Evolutionary conservation across 2,113 vertebrate species (phyloP).

Genomic region (Microtus pennsylvanicus): DNA sequence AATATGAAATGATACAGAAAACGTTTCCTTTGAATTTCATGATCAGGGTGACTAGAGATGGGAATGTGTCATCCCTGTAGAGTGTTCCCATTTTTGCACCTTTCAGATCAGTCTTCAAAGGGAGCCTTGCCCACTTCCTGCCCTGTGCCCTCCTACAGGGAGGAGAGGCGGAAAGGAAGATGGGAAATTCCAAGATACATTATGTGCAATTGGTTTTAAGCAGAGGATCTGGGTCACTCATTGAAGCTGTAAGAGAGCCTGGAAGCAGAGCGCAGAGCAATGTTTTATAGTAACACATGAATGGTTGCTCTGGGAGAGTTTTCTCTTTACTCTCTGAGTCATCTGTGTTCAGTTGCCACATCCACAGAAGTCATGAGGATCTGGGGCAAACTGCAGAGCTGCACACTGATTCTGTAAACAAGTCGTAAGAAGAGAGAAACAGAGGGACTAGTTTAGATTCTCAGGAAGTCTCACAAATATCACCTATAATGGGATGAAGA

Average conservation of each 20-base stretch:
- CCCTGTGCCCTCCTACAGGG: neutral
- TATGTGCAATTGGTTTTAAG: conserved; percentile 26
- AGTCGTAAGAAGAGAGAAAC: neutral
- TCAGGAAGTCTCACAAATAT: neutral
- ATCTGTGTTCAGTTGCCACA: neutral
- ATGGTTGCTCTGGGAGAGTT: neutral
- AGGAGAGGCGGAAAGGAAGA: neutral
- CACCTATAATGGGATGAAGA: neutral
- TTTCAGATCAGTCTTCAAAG: neutral
- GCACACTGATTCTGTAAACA: neutral
- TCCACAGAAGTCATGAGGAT: neutral
- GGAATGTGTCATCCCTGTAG: neutral
- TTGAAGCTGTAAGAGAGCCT: neutral
- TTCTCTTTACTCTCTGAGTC: neutral
- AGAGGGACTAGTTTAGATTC: neutral
- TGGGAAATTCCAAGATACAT: neutral
- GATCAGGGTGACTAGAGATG: neutral
- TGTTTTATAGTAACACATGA: neutral
- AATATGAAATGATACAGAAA: neutral
- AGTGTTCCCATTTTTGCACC: neutral
- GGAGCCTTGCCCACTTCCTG: neutral
- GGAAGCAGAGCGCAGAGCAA: neutral
- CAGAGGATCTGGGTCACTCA: neutral
- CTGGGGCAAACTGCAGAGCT: neutral
- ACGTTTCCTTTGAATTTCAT: neutral